Conservation (phyloP, 2,888 invertebrate species). For the Formica aserva region DNA sequence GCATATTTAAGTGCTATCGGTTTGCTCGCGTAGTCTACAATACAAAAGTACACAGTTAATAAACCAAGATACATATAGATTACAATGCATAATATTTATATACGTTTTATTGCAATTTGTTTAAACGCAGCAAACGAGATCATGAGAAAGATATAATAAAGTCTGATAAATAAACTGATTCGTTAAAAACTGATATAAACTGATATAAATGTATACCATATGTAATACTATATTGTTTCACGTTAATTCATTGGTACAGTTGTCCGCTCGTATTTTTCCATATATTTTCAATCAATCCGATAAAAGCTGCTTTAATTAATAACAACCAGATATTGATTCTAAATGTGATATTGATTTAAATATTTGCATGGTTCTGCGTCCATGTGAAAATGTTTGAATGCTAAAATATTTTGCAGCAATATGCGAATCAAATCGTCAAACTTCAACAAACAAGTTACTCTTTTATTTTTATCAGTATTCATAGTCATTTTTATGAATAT, state of each 20-base stretch:
- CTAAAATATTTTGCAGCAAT: conserved; percentile 22
- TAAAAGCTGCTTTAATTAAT: conserved; percentile 49
- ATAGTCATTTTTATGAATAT: neutral
- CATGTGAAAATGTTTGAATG: conserved; percentile 3
- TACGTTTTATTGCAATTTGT: neutral
- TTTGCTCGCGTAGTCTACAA: conserved; percentile 43
- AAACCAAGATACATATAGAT: neutral
- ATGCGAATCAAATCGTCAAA: neutral
- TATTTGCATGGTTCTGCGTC: neutral
- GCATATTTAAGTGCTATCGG: conserved; percentile 46
- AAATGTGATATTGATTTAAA: conserved; percentile 19
- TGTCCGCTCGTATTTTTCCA: conserved; percentile 13
- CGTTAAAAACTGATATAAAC: conserved; percentile 36
- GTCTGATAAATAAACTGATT: conserved; percentile 4
- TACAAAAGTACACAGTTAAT: neutral
- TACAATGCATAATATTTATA: neutral
- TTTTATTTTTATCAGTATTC: neutral
- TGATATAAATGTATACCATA: neutral
- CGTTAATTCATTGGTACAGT: neutral
- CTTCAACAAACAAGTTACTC: neutral
- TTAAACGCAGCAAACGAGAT: conserved; percentile 2
- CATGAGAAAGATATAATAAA: neutral
- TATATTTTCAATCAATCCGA: conserved; percentile 20
- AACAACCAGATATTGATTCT: conserved; percentile 37
- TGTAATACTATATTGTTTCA: conserved; percentile 19